Conservation (phyloP, 2,888 invertebrate species). For the Dryococelus australis region DNA sequence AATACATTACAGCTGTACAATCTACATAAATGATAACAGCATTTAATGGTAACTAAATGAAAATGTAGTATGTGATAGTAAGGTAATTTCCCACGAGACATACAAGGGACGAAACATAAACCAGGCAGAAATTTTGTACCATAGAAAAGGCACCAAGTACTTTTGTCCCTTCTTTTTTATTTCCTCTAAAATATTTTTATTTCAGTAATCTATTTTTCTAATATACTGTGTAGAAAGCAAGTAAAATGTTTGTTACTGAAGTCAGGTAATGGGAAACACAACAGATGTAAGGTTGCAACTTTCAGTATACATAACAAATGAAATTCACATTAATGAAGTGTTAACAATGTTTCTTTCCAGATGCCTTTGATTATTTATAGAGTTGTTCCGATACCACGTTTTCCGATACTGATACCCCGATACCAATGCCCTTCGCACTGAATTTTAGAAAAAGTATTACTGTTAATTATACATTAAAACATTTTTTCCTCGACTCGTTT, state of each 20-base stretch:
- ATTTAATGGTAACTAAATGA: neutral
- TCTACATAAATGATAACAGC: neutral
- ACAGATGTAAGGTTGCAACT: neutral
- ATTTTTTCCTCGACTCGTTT: too few species aligned
- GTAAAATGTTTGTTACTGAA: neutral
- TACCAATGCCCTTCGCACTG: too few species aligned
- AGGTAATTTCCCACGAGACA: neutral
- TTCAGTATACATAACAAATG: too few species aligned
- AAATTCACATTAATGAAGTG: too few species aligned
- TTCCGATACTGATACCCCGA: too few species aligned
- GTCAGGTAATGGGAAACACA: neutral
- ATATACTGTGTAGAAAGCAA: neutral
- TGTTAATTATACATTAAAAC: too few species aligned
- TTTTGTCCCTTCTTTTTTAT: neutral
- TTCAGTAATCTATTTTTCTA: neutral
- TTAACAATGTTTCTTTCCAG: too few species aligned
- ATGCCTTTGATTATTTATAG: too few species aligned
- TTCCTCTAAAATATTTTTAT: neutral
- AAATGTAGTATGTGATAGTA: neutral
- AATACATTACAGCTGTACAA: neutral
- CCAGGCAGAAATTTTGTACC: constrained; percentile 23
- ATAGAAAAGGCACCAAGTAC: constrained; percentile 28
- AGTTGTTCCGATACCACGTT: too few species aligned
- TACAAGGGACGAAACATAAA: neutral
- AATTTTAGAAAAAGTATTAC: too few species aligned